A percentile compares a stretch with the other conserved stretches of the same genome.
These are phyloP conservation scores for Octonoba sinensis DNA, from an alignment of 2,888 invertebrate species.

Conservation along the genomic window DNA sequence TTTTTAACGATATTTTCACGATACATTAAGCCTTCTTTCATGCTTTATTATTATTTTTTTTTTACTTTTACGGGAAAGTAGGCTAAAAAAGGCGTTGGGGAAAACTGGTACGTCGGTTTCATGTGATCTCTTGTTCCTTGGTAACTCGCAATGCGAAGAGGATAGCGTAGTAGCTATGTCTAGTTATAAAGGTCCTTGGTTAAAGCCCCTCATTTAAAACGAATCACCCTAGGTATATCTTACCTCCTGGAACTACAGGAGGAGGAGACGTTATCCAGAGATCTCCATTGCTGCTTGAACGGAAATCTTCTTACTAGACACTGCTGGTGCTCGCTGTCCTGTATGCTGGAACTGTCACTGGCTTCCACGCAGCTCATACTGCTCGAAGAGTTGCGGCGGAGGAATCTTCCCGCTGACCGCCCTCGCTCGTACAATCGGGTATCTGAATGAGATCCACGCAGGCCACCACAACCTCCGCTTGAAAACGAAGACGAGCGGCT, in stretches of 20 bases:
- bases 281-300: conserved; percentile 44
- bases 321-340: conserved; percentile 47
- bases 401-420: not conserved
- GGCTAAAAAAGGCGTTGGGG: no score
- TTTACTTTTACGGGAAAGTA: no score
- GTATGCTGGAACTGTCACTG: conserved; percentile 61
- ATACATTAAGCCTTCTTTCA: no score
- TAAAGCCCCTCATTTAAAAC: no score
- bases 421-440: conserved; percentile 49
- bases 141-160: no score
- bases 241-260: conserved; percentile 59
- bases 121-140: no score
- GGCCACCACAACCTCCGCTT: conserved; percentile 40
- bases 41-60: no score
- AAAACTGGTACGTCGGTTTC: no score
- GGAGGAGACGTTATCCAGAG: conserved; percentile 53
- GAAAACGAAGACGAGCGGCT: conserved; percentile 59
- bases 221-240: no score
- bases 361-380: conserved; percentile 63
- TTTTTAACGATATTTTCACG: no score
- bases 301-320: conserved; percentile 26
- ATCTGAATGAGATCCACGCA: conserved; percentile 53
- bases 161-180: no score
- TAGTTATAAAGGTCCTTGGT: no score
- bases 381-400: conserved; percentile 54